Evolutionary conservation across 2,797 vertebrate genomes (phyloP).

Genomic region (Heliangelus exortis): DNA sequence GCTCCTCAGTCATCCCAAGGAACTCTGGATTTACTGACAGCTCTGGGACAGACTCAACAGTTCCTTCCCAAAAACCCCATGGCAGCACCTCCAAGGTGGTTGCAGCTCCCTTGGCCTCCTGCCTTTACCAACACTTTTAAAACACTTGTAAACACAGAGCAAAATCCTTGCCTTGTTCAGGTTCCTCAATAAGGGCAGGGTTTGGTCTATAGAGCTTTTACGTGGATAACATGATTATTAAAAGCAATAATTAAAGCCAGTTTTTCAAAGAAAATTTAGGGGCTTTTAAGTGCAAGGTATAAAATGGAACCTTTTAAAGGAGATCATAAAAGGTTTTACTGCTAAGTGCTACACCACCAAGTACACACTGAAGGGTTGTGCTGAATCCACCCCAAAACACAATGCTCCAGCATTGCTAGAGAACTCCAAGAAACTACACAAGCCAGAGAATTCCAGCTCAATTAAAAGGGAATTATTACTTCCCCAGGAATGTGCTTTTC

Average conservation of each 20-base stretch:
- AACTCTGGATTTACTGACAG: neutral
- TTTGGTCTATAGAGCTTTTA: neutral
- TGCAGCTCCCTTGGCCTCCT: neutral
- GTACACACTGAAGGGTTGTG: neutral
- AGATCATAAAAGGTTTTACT: conserved; percentile 1
- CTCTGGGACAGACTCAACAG: neutral
- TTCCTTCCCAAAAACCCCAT: neutral
- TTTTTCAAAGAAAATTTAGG: neutral
- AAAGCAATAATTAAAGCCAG: neutral
- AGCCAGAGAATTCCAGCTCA: neutral
- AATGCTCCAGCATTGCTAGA: neutral
- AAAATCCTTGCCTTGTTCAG: neutral
- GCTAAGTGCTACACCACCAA: neutral
- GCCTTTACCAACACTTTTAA: neutral
- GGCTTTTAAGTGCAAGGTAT: neutral
- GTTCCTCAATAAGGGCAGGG: neutral
- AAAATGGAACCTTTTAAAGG: neutral
- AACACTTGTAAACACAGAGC: neutral
- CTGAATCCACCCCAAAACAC: neutral
- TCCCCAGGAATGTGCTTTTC: neutral
- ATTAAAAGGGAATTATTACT: neutral
- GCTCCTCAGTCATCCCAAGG: neutral
- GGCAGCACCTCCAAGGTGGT: neutral
- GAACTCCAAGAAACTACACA: neutral
- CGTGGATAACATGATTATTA: neutral